Evolutionary conservation across 2,113 vertebrate genomes (phyloP), one percentile per base, ranked within the genome.

Genomic region (Bufo gargarizans): DNA sequence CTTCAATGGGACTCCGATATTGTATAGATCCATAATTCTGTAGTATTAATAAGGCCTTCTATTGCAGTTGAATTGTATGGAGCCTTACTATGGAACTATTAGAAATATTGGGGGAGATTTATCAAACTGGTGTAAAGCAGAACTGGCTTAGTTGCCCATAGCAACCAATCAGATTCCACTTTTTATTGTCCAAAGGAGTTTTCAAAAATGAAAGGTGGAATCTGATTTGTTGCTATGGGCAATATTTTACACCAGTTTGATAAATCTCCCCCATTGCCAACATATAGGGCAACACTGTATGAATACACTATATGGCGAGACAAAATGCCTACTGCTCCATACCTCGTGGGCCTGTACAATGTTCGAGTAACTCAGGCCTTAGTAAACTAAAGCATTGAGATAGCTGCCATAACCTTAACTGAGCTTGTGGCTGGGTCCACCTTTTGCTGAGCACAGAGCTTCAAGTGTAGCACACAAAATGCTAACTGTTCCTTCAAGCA

Each of bases 401-500:
- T 49, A 50, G 59, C 80, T 22, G 47, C 33, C 47, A 63, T 67
- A 83, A 67, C n/a, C 19, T 69, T 83, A 50, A 2, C 47, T 22
- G 20, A 19, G 17, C 61, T 63, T 82, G 59, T 82, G 80, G 61
- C 80, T 11, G 58, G 43, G 10, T 14, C 81, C 43, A 82, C 81
- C 14, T 82, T 82, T 7, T 16, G 14, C 61, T 13, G 45, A 69
- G 81, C 81, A 83, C 61, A 83, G 47, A 69, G 81, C 81, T 33
- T 16, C 63, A 20, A 50, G 61, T 83, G 81, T 69, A 83, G 50
- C 61, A 63, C 55, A 85, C 71, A 85, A 58, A 76, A 85, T 74
- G 12, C 69, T 76, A n/a, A 85, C 84, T 76, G 84, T 77, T 85
- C 84, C 72, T 76, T 45, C 71, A 6, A 61, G 69, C 16, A 85